Evolutionary conservation across 2,113 vertebrate species (phyloP).

Genomic region (Synodontis membranacea): DNA sequence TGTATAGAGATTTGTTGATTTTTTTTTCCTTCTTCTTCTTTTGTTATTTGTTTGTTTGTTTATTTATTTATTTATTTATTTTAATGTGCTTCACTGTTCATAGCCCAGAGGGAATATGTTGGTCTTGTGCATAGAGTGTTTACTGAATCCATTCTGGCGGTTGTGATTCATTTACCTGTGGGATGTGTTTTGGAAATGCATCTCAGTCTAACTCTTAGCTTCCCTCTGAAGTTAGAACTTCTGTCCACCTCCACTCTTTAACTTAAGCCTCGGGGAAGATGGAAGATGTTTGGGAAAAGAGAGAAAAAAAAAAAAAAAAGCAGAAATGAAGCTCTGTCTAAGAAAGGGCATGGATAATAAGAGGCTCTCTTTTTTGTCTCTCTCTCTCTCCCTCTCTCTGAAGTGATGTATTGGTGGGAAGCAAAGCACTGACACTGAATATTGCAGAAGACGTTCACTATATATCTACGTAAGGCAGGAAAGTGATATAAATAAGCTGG

Average conservation of each 20-base stretch:
- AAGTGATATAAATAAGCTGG: neutral
- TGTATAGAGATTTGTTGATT: neutral
- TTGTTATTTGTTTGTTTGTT: no score
- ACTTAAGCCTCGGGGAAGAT: constrained; percentile 18
- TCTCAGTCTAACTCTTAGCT: constrained; percentile 18
- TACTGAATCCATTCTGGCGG: constrained; percentile 13
- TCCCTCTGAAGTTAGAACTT: constrained; percentile 31
- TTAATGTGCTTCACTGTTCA: neutral
- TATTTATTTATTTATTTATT: neutral
- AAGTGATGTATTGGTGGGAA: constrained; percentile 25
- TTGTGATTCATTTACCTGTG: constrained; percentile 43
- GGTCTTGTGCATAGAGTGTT: constrained; percentile 22
- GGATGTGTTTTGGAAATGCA: constrained; percentile 36
- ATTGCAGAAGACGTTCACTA: neutral
- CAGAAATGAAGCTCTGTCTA: constrained; percentile 28
- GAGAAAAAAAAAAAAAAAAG: no score
- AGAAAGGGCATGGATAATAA: constrained; percentile 50
- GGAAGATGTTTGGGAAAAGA: constrained; percentile 34
- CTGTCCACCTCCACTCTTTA: constrained; percentile 42
- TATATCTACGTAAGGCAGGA: neutral
- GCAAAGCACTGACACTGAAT: neutral
- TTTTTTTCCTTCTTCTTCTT: no score
- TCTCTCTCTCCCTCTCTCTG: no score
- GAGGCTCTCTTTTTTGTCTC: constrained; percentile 38
- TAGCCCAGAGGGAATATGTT: constrained; percentile 34